These are phyloP conservation scores for Periphyllus acericola DNA, from an alignment of 2,888 invertebrate genomes.

Conservation along the genomic window DNA sequence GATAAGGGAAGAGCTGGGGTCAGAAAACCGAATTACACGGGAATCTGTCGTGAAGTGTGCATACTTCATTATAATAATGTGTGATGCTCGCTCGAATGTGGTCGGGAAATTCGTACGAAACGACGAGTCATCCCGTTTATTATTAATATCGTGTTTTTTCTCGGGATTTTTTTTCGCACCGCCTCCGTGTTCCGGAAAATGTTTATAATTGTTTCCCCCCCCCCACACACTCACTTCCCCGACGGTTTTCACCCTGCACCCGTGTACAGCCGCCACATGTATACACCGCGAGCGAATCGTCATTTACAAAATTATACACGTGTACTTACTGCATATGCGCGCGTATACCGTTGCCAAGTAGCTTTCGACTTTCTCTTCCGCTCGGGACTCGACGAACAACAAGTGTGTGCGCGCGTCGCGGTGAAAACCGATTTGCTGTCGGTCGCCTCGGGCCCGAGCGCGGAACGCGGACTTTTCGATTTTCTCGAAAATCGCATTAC, in stretches of 20 bases:
- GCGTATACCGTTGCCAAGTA: neutral
- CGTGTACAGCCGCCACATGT: neutral
- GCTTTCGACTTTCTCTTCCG: slow-evolving; percentile 60
- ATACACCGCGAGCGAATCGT: neutral
- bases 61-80: no score
- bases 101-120: neutral
- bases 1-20: slow-evolving; percentile 13
- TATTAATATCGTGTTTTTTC: neutral
- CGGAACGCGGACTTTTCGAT: neutral
- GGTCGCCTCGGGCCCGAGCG: neutral
- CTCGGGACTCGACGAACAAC: slow-evolving; percentile 21
- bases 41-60: neutral
- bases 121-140: neutral
- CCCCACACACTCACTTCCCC: no score
- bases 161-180: neutral
- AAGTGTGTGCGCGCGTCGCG: neutral
- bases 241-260: neutral
- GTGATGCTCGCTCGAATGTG: neutral
- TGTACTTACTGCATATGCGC: neutral
- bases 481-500: neutral
- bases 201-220: neutral
- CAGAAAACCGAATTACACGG: slow-evolving; percentile 47
- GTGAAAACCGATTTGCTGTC: slow-evolving; percentile 30
- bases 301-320: neutral
- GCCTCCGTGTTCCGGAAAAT: neutral